Evolutionary conservation across 2,888 invertebrate genomes (phyloP).

Genomic region (Drosophila gaucha): DNA sequence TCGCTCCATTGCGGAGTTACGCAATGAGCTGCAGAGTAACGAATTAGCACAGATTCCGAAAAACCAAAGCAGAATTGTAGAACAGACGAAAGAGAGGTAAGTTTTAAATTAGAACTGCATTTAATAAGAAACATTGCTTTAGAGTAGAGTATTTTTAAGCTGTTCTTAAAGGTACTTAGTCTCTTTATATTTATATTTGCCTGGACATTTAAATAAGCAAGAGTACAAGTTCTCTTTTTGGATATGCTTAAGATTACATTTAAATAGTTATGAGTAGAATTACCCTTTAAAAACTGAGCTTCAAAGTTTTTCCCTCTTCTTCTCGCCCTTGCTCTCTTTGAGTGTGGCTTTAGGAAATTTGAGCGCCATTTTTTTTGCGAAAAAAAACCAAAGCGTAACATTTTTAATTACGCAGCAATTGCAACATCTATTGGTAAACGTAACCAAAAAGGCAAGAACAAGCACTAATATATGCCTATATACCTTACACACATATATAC

Average conservation of each 20-base stretch:
- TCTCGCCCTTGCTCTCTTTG: not conserved
- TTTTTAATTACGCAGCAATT: not conserved
- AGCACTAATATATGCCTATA: not conserved
- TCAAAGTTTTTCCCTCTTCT: not conserved
- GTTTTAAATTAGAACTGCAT: not conserved
- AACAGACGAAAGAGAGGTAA: conserved; percentile 42
- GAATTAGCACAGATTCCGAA: conserved; percentile 60
- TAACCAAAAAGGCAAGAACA: not conserved
- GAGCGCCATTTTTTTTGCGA: not conserved
- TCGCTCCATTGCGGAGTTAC: conserved; percentile 81
- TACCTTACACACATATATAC: not conserved
- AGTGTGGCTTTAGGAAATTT: too few relatives aligned
- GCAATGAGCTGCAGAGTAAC: conserved; percentile 82
- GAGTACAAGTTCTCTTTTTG: not conserved
- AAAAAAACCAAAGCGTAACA: not conserved
- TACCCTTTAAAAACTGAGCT: not conserved
- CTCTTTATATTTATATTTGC: not conserved
- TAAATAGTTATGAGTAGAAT: not conserved
- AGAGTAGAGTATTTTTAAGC: not conserved
- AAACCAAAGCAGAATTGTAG: conserved; percentile 22
- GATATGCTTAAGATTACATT: too few relatives aligned
- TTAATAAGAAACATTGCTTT: not conserved
- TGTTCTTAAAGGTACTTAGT: not conserved
- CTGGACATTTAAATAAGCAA: not conserved
- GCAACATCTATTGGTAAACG: too few relatives aligned